Conservation (phyloP, 2,888 invertebrate species). For the Tenthredo scrophulariae region DNA sequence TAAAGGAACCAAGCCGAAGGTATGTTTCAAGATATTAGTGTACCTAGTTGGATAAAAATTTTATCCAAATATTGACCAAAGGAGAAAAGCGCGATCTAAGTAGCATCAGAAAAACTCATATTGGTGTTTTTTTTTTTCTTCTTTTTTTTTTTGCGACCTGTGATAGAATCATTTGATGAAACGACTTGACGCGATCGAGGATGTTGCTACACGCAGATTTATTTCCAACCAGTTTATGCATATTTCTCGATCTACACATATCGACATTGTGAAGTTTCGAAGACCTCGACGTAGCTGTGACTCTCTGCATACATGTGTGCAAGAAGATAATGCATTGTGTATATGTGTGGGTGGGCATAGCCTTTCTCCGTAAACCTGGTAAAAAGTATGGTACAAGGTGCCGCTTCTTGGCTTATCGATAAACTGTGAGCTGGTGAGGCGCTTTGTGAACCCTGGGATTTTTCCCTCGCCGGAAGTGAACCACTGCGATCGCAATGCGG, state of each 20-base stretch:
- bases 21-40: neutral
- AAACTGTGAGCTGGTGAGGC: slow-evolving; percentile 13
- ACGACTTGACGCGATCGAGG: neutral
- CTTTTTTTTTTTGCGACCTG: neutral
- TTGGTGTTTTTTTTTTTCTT: neutral
- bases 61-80: neutral
- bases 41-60: neutral
- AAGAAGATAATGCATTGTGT: neutral
- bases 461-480: slow-evolving; percentile 35
- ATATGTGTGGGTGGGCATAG: neutral
- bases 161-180: slow-evolving; percentile 1
- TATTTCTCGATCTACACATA: neutral
- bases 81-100: neutral
- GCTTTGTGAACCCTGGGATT: slow-evolving; percentile 24
- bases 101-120: neutral
- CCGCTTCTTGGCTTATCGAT: slow-evolving; percentile 41
- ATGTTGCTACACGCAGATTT: neutral
- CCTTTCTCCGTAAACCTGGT: neutral
- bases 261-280: neutral
- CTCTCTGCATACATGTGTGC: neutral
- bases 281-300: neutral
- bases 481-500: slow-evolving; percentile 41
- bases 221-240: neutral
- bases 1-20: neutral
- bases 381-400: slow-evolving; percentile 35